These are phyloP conservation scores for Ormyrus labotus DNA, from an alignment of 2,888 invertebrate species.

Conservation along the genomic window DNA sequence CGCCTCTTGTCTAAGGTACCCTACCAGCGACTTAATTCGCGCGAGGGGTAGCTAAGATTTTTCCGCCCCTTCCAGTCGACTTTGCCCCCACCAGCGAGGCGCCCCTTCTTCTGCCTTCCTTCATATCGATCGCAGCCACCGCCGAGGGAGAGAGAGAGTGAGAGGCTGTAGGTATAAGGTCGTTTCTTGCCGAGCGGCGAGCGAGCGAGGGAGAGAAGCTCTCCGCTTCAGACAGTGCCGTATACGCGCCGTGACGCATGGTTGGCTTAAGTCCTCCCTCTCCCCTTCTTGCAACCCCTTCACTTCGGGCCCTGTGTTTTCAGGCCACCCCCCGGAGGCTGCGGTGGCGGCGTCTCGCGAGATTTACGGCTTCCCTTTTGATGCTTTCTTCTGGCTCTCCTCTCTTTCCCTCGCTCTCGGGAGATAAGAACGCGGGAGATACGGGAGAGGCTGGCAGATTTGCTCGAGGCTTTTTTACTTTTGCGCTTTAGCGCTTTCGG, in stretches of 20 bases:
- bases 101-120: slow-evolving; percentile 62
- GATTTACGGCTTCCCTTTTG: slow-evolving; percentile 54
- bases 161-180: slow-evolving; percentile 58
- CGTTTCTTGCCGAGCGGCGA: slow-evolving; percentile 68
- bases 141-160: background rate
- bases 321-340: slow-evolving; percentile 1
- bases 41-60: slow-evolving; percentile 70
- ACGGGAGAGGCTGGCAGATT: no score
- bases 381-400: slow-evolving; percentile 41
- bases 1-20: slow-evolving; percentile 72
- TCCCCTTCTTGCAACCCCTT: background rate
- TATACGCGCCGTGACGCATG: slow-evolving; percentile 44
- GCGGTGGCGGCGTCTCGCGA: slow-evolving; percentile 43
- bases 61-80: slow-evolving; percentile 56
- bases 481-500: background rate
- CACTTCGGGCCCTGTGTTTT: background rate
- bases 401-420: background rate
- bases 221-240: slow-evolving; percentile 13
- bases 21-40: slow-evolving; percentile 20
- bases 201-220: slow-evolving; percentile 11
- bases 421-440: slow-evolving; percentile 38
- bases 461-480: background rate
- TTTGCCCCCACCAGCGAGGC: slow-evolving; percentile 50
- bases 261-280: slow-evolving; percentile 52
- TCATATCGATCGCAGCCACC: slow-evolving; percentile 71